Evolutionary conservation across 1,140 invertebrate species (phyloP), one percentile per base, ranked within the genome.

Genomic region (Eciton burchellii): DNA sequence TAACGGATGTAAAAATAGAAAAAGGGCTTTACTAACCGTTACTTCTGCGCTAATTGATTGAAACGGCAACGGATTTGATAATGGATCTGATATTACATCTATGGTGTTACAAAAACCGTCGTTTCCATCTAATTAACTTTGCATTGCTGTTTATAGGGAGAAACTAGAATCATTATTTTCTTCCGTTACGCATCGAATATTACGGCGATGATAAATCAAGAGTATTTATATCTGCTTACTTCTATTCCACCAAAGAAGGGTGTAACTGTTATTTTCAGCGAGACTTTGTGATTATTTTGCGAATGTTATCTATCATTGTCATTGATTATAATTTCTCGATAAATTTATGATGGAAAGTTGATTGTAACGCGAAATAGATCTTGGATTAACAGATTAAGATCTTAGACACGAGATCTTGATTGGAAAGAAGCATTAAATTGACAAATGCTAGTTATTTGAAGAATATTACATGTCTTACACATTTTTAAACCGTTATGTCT

Each of bases 101-200:
- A 24, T 45, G 21, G 43, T 2, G 14, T 35, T 35, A 35, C 16
- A 12, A 29, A 16, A 2, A 68, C 0, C n/a, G n/a, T 1, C 0
- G 47, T 81, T 85, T 79, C 41, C 26, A 35, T 68, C 49, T 57
- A 71, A 85, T 85, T 85, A 85, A n/a, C 29, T 41, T 26, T 52
- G 24, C 29, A 76, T n/a, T 5, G n/a, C 29, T 12, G 66, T 84
- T n/a, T 79, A 68, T 57, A 29, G 21, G 66, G 29, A 56, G 16
- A 43, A n/a, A 3, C 9, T 6, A 47, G 41, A 26, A 85, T 68
- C 54, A 49, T 49, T 41, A 74, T 82, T 74, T 66, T 47, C 54
- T 60, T 43, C 60, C 52, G 68, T 85, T 74, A 74, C 35, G 62
- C 85, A 56, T 76, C 26, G n/a, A 21, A 52, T 11, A 54, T 5